phyloP scores from a whole-genome alignment of 2,113 vertebrate species.

The Platysternon megacephalum region DNA sequence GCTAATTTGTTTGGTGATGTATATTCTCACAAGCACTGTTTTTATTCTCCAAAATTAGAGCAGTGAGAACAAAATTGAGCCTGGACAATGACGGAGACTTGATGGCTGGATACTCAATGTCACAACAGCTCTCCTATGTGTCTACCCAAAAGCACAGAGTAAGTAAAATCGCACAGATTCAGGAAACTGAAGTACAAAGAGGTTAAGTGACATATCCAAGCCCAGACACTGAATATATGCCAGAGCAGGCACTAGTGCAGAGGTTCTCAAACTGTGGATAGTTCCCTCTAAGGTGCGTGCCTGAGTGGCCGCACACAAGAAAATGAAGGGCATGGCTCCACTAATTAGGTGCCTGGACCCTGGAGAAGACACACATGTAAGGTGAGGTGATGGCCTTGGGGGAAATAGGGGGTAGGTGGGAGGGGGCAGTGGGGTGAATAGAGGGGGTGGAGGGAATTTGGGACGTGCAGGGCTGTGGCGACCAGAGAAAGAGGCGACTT shows the following conservation, averaged over 20 bases:
- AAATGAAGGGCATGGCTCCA: too few species aligned
- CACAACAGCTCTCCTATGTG: not conserved
- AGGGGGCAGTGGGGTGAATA: too few species aligned
- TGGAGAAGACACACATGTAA: too few species aligned
- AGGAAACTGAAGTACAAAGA: not conserved
- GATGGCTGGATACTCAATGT: slow-evolving; percentile 35
- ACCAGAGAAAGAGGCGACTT: too few species aligned
- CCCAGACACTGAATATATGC: not conserved
- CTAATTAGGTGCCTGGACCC: too few species aligned
- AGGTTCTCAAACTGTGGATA: too few species aligned
- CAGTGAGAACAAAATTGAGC: slow-evolving; percentile 71
- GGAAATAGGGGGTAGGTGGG: too few species aligned
- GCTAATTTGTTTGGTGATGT: not conserved
- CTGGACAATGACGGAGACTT: slow-evolving; percentile 51
- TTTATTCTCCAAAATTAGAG: slow-evolving; percentile 66
- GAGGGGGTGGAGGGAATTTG: too few species aligned
- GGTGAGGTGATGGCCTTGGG: too few species aligned
- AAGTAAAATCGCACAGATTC: not conserved
- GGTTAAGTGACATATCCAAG: not conserved
- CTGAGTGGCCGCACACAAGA: too few species aligned
- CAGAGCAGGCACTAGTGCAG: not conserved
- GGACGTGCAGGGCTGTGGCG: too few species aligned
- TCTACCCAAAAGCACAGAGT: slow-evolving; percentile 56
- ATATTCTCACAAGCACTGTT: not conserved
- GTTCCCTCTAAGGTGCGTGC: too few species aligned